Percentiles rank a stretch among this genome's conserved stretches.
Conservation (phyloP, 2,797 vertebrate species). For the Anabacerthia variegaticeps region DNA sequence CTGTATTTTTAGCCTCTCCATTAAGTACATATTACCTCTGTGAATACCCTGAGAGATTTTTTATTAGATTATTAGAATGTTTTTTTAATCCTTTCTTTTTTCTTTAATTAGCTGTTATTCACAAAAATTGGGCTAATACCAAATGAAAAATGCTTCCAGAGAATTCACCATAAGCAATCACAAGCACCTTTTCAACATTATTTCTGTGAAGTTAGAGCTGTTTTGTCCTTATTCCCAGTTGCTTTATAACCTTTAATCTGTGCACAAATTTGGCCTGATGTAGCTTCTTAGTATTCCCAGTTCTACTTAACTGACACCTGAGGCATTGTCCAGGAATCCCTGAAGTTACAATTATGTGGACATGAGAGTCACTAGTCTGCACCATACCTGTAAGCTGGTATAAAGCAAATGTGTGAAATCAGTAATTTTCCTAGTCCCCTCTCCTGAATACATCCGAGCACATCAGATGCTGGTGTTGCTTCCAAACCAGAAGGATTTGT, state of each 20-base stretch:
- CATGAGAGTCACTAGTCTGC: neutral
- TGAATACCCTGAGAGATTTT: neutral
- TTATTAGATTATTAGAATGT: neutral
- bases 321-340: neutral
- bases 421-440: neutral
- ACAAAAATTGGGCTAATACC: neutral
- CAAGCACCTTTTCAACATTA: neutral
- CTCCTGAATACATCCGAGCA: accelerated
- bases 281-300: neutral
- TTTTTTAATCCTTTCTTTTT: neutral
- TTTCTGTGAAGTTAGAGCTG: neutral
- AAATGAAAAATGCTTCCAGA: neutral
- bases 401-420: neutral
- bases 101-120: neutral
- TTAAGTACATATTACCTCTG: neutral
- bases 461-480: neutral
- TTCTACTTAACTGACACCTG: neutral
- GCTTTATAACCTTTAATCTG: neutral
- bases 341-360: neutral
- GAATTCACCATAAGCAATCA: neutral
- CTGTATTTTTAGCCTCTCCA: neutral
- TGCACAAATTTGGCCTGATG: neutral
- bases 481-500: neutral
- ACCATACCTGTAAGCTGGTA: neutral
- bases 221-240: neutral